These are phyloP conservation scores for Manacus vitellinus DNA, from an alignment of 2,113 vertebrate species.

Conservation along the genomic window DNA sequence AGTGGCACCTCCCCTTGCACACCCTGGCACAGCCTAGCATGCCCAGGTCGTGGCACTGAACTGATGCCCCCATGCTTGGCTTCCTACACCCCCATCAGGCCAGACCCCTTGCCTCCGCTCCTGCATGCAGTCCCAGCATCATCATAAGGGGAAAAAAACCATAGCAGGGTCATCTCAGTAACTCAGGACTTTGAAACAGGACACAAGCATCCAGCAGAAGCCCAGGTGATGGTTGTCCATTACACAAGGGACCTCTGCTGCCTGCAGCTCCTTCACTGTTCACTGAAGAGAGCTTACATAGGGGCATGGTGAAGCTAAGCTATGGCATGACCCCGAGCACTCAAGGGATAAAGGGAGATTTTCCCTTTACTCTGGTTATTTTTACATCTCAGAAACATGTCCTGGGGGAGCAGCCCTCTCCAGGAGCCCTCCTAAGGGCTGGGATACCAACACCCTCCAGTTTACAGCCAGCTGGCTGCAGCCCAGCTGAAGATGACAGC, in stretches of 20 bases:
- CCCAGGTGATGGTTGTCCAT: not conserved
- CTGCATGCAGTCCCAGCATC: not conserved
- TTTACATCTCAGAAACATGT: not conserved
- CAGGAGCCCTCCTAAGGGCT: not conserved
- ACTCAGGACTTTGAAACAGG: not conserved
- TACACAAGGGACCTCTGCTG: not conserved
- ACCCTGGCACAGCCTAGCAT: not conserved
- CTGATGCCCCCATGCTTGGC: not conserved
- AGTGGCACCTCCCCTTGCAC: not conserved
- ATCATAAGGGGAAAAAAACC: not conserved
- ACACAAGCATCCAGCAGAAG: not conserved
- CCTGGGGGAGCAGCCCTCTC: not conserved
- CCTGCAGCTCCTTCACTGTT: not conserved
- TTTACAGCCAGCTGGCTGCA: not conserved
- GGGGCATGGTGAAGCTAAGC: accelerated
- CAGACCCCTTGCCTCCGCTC: not conserved
- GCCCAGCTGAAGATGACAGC: not conserved
- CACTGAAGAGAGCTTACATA: accelerated
- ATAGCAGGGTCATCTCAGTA: not conserved
- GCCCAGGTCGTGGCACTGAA: accelerated
- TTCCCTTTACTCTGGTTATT: not conserved
- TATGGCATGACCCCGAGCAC: not conserved
- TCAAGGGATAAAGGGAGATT: not conserved
- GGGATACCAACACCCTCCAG: not conserved
- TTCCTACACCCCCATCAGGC: not conserved